Evolutionary conservation across 2,797 vertebrate genomes (phyloP).

Genomic region (Hapalemur alaotrensis): DNA sequence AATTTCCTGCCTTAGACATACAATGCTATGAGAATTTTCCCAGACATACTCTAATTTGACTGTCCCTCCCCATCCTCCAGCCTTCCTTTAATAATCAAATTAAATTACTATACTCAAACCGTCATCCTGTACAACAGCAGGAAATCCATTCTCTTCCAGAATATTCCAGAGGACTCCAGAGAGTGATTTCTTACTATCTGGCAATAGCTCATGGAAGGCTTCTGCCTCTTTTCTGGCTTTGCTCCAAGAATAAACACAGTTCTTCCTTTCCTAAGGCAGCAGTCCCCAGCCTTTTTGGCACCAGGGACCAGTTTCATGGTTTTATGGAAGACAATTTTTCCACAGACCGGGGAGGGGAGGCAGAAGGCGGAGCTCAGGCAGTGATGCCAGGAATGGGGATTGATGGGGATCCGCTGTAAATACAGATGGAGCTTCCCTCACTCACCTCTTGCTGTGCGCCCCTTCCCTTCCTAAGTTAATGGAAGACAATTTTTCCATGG

Average conservation of each 20-base stretch:
- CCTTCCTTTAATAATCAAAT: constrained; percentile 20
- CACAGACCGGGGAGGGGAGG: no score
- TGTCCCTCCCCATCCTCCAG: not conserved
- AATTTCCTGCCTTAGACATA: constrained; percentile 43
- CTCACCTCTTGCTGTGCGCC: no score
- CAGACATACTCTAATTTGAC: not conserved
- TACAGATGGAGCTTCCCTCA: no score
- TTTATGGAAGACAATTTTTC: no score
- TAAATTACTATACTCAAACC: constrained; percentile 35
- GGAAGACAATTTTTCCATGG: no score
- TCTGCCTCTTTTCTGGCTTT: constrained; percentile 16
- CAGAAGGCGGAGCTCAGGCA: no score
- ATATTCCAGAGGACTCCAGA: not conserved
- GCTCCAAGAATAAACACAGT: not conserved
- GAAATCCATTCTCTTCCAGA: constrained; percentile 32
- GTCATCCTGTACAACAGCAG: constrained; percentile 15
- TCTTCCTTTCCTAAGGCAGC: not conserved
- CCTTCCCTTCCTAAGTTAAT: no score
- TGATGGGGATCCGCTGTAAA: no score
- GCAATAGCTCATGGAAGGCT: not conserved
- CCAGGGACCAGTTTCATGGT: no score
- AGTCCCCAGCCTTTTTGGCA: no score
- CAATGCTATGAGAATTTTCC: constrained; percentile 40
- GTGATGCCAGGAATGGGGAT: no score
- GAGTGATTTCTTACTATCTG: constrained; percentile 33